A percentile compares a stretch with the other conserved stretches of the same genome.
phyloP scores from a whole-genome alignment of 2,888 invertebrate genomes.

The Caenorhabditis zanzibari region DNA sequence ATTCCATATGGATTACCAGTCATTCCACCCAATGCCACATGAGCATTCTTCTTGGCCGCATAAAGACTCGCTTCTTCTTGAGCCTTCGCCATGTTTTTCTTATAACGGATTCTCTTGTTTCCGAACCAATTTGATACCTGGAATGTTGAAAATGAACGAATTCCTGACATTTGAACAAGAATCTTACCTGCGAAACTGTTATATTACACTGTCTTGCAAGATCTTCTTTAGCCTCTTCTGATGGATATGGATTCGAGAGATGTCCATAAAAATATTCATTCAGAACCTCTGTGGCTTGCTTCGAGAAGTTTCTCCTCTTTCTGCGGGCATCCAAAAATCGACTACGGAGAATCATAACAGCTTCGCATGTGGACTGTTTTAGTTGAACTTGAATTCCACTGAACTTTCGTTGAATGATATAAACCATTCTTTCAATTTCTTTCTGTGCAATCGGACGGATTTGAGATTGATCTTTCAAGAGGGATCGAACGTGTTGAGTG shows the following conservation, averaged over 20 bases:
- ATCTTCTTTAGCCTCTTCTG: conserved; percentile 99
- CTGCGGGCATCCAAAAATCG: conserved; percentile 84
- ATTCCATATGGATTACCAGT: conserved; percentile 69
- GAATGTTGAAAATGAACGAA: not conserved
- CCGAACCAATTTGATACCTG: conserved; percentile 96
- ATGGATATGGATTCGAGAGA: conserved; percentile 99
- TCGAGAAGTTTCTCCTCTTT: conserved; percentile 99
- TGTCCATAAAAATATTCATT: conserved; percentile 99
- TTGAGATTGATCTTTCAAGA: conserved; percentile 86
- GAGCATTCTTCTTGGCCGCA: conserved; percentile 94
- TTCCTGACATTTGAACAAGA: not conserved
- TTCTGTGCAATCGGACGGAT: conserved; percentile 85
- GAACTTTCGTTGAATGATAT: conserved; percentile 96
- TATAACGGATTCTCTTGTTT: conserved; percentile 99
- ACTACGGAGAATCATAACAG: conserved; percentile 98
- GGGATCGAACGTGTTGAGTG: conserved; percentile 99
- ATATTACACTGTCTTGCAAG: conserved; percentile 99
- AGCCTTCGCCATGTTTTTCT: conserved; percentile 99
- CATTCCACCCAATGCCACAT: conserved; percentile 76
- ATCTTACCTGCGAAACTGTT: conserved; percentile 92
- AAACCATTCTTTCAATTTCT: conserved; percentile 99
- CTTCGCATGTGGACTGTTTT: conserved; percentile 99
- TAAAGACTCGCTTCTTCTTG: conserved; percentile 99
- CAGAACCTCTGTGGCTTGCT: conserved; percentile 98
- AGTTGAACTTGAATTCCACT: conserved; percentile 88